phyloP scores from a whole-genome alignment of 2,888 invertebrate species.

The Drosophila koepferae region DNA sequence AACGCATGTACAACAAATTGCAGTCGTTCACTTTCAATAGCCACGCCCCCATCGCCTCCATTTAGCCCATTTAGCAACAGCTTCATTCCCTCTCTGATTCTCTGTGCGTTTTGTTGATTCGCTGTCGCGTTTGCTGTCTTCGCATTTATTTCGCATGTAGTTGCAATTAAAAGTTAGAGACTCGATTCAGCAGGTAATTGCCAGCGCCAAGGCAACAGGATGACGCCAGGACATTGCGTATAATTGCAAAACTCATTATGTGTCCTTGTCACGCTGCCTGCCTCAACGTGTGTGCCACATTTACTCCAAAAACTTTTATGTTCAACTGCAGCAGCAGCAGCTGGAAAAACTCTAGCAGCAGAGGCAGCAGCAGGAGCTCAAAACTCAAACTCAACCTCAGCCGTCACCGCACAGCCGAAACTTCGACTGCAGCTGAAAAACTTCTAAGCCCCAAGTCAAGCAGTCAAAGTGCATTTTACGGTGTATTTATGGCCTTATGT shows the following conservation, averaged over 20 bases:
- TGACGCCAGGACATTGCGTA: conserved; percentile 36
- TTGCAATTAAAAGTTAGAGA: conserved; percentile 76
- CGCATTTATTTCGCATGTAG: conserved; percentile 67
- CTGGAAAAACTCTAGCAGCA: conserved; percentile 59
- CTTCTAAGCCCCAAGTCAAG: conserved; percentile 68
- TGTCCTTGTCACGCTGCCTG: conserved; percentile 21
- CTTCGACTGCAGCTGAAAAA: conserved; percentile 29
- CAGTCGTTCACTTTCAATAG: conserved; percentile 24
- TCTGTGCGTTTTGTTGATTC: conserved; percentile 16
- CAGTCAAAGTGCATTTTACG: conserved; percentile 75
- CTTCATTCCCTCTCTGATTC: background rate
- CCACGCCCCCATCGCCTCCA: background rate
- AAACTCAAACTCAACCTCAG: conserved; percentile 11
- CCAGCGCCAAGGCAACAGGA: conserved; percentile 46
- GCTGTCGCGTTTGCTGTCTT: conserved; percentile 28
- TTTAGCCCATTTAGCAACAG: background rate
- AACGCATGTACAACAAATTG: conserved; percentile 33
- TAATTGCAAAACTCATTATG: conserved; percentile 77
- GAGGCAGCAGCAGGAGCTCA: conserved; percentile 15
- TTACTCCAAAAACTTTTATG: conserved; percentile 48
- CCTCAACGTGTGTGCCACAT: conserved; percentile 25
- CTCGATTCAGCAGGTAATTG: conserved; percentile 70
- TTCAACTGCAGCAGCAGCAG: conserved; percentile 70
- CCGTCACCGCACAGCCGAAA: conserved; percentile 13
- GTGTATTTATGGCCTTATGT: conserved; percentile 56